phyloP scores from a whole-genome alignment of 2,888 invertebrate genomes.

The Pandemis corylana region DNA sequence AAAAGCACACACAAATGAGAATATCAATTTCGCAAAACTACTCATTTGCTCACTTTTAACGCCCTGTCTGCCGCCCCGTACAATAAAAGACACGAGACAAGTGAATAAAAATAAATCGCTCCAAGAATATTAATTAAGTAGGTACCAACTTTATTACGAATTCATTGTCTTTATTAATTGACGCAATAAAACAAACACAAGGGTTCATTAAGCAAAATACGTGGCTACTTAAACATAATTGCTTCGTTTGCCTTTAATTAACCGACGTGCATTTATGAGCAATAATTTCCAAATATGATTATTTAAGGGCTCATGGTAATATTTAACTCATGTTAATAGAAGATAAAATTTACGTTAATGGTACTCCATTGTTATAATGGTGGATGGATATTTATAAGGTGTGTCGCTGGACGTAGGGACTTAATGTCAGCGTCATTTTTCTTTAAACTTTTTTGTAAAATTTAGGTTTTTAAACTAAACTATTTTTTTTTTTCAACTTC shows the following conservation, averaged over 20 bases:
- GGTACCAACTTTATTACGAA: slow-evolving; percentile 17
- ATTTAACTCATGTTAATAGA: neutral
- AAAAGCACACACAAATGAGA: neutral
- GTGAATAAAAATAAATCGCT: slow-evolving; percentile 19
- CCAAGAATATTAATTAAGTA: slow-evolving; percentile 32
- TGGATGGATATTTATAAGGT: neutral
- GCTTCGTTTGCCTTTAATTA: slow-evolving; percentile 34
- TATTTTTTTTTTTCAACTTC: too few species aligned
- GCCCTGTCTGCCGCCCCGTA: neutral
- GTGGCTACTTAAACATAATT: slow-evolving; percentile 36
- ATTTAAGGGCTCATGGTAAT: neutral
- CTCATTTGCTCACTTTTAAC: neutral
- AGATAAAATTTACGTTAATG: neutral
- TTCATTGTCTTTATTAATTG: slow-evolving; percentile 35
- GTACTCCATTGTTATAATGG: neutral
- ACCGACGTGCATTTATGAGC: slow-evolving; percentile 14
- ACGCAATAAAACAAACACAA: slow-evolving; percentile 33
- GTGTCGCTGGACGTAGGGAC: too few species aligned
- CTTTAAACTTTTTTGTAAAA: too few species aligned
- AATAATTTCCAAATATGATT: slow-evolving; percentile 7
- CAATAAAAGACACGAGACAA: neutral
- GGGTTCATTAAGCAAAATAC: slow-evolving; percentile 38
- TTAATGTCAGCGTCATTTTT: too few species aligned
- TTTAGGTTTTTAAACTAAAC: too few species aligned
- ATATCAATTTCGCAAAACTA: neutral